Percentiles rank a stretch among this genome's conserved stretches.
phyloP scores from a whole-genome alignment of 2,113 vertebrate species.

The Anguilla rostrata region DNA sequence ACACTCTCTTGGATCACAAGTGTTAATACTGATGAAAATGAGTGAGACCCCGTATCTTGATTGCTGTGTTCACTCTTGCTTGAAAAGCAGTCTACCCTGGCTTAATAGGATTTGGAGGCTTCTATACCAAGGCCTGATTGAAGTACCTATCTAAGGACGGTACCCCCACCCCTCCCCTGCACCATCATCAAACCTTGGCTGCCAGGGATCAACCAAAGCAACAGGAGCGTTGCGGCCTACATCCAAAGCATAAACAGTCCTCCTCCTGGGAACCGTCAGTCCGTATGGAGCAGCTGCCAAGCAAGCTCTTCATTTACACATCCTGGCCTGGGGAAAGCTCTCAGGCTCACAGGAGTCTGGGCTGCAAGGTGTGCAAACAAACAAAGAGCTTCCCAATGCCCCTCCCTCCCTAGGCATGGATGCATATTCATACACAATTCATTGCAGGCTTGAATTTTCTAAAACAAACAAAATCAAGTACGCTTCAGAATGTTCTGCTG shows the following conservation, averaged over 20 bases:
- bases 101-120: conserved; percentile 30
- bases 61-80: conserved; percentile 24
- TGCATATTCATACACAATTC: too few species aligned
- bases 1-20: conserved; percentile 34
- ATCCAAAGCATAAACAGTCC: conserved; percentile 30
- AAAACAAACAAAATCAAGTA: neutral
- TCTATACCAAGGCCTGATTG: conserved; percentile 30
- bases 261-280: conserved; percentile 25
- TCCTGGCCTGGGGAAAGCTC: neutral
- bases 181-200: conserved; percentile 16
- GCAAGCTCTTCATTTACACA: conserved; percentile 44
- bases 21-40: conserved; percentile 38
- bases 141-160: conserved; percentile 26
- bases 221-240: conserved; percentile 15
- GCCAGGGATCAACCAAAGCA: conserved; percentile 19
- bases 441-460: neutral
- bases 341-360: conserved; percentile 10
- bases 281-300: conserved; percentile 25
- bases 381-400: neutral
- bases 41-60: conserved; percentile 24
- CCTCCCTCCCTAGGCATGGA: neutral
- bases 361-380: neutral
- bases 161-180: neutral
- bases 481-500: neutral
- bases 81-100: conserved; percentile 21